Evolutionary conservation across 2,888 invertebrate species (phyloP), one percentile per base, ranked within the genome.

Genomic region (Meganola albula): DNA sequence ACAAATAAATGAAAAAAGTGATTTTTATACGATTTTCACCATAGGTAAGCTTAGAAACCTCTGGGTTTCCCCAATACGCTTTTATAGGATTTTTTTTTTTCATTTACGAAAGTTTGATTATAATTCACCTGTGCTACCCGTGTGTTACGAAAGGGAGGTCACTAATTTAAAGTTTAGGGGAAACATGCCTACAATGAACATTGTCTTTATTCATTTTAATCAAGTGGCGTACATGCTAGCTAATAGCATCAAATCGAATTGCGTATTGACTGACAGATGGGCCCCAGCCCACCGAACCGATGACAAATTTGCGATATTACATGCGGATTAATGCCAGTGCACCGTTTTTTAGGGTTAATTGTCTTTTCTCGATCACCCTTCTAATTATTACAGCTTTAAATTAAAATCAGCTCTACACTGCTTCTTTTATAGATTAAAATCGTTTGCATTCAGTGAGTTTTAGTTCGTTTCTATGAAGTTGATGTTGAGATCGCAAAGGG

Each of bases 281-380:
- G 67, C 63, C 46, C 57, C 53, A 60, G 63, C 58, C 60, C 73
- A 68, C 33, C 72, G 68, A 73, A 70, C 74, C 77, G 78, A 79
- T 71, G 84, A 83, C 85, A 84, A 85, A 85, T 85, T 84, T 69
- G 78, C 79, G 75, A 84, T 85, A 84, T 85, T 84, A 84, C 85
- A 82, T 82, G 74, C 74, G 85, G 85, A 84, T 85, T 85, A 85
- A 83, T 83, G 82, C 83, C 79, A 67, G 58, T 71, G 74, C 73
- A 68, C 72, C 73, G 74, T 78, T 85, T 85, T 84, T 85, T 83
- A 84, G 85, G 85, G 84, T 82, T 83, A 84, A 84, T 84, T 85
- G 85, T 85, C 83, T 83, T 83, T 84, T 74, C 67, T 63, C 58
- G 53, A 75, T 74, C 74, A 69, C 75, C 77, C 77, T 63, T 49